Evolutionary conservation across 2,113 vertebrate genomes (phyloP), one percentile per base, ranked within the genome.

Genomic region (Pangasianodon gigas): DNA sequence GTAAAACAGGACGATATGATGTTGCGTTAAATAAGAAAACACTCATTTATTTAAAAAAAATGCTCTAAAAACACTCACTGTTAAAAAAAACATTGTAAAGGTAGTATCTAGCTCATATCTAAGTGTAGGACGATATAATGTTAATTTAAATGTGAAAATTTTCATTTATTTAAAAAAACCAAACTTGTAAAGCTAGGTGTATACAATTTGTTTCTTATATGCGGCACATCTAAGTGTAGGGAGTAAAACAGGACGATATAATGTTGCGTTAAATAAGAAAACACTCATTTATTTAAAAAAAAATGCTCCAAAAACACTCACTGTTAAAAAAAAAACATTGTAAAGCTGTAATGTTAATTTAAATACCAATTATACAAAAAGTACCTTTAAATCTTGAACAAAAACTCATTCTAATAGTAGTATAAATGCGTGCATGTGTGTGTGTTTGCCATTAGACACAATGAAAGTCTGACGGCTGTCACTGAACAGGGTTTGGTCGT

Each of bases 371-470:
- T 81, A 52, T 7, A 29, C 24, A 6, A n/a, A n/a, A 21, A 21
- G 2, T 21, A 41, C 1, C 18, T 16, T 6, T 16, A 51, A n/a
- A 80, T 10, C 26, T n/a, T 9, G 14, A 82, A 82, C 1, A 2
- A 81, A 18, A 9, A 1, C 29, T 18, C 24, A 2, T 80, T 82
- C 29, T 82, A 54, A 54, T 52, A 18, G 16, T 3, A 56, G 54
- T 84, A 16, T 84, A 16, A 26, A 11, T 37, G 13, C 60, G 71
- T 65, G 62, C 29, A 16, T 83, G 60, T 80, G 81, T 90, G 90
- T 60, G 69, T 79, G 44, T 89, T 60, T 67, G 89, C 21, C 4
- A 41, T 46, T 79, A 54, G 77, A 52, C 46, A 69, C 32, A 67
- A 81, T 29, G 21, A 74, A 51, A 74, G 14, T 80, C 52, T 67